These are phyloP conservation scores for Harpalus rubripes DNA, from an alignment of 2,888 invertebrate genomes.

Conservation along the genomic window DNA sequence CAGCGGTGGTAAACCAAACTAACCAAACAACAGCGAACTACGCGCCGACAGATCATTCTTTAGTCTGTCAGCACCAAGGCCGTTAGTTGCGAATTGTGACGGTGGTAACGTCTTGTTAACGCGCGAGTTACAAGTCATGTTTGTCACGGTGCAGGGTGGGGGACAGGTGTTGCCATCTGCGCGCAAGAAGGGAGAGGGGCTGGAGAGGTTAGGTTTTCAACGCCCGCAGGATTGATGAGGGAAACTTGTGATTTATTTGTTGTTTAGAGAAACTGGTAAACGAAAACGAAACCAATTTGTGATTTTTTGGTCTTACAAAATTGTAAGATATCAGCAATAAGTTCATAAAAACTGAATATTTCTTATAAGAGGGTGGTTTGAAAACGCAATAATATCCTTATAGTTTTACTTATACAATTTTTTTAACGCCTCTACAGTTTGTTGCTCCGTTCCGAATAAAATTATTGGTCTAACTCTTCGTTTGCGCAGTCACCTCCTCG, in stretches of 20 bases:
- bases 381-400: too few relatives aligned
- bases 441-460: too few relatives aligned
- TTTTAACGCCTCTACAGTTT: too few relatives aligned
- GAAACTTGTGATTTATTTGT: background rate
- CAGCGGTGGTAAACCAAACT: constrained; percentile 44
- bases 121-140: constrained; percentile 49
- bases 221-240: constrained; percentile 14
- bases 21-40: constrained; percentile 44
- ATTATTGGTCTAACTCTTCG: too few relatives aligned
- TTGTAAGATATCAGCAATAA: background rate
- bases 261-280: background rate
- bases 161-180: constrained; percentile 41
- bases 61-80: constrained; percentile 48
- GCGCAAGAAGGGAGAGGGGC: background rate
- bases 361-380: too few relatives aligned
- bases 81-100: constrained; percentile 60
- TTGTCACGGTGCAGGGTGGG: constrained; percentile 15
- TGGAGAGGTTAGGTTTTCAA: constrained; percentile 34
- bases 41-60: constrained; percentile 48
- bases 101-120: constrained; percentile 52
- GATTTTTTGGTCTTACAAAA: background rate
- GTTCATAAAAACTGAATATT: too few relatives aligned
- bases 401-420: too few relatives aligned
- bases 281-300: background rate
- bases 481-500: too few relatives aligned